phyloP scores from a whole-genome alignment of 2,113 vertebrate species.

The Cepphus grylle region DNA sequence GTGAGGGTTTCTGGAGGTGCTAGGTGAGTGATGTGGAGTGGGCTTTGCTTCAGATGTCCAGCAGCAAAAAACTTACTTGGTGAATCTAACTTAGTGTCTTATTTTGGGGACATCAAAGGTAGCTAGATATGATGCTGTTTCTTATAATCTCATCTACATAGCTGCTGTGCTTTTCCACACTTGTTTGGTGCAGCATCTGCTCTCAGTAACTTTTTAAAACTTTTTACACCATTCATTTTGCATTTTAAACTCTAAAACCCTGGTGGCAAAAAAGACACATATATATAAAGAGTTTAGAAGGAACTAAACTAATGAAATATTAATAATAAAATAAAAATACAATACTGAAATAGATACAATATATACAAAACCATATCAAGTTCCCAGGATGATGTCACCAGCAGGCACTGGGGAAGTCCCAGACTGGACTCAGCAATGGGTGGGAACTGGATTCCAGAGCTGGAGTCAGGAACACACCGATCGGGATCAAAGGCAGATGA shows the following conservation, averaged over 20 bases:
- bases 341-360: no score
- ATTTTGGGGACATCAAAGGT: neutral
- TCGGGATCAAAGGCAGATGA: no score
- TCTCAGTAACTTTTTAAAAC: neutral
- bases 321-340: no score
- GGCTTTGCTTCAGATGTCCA: neutral
- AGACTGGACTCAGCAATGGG: no score
- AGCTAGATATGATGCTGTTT: neutral
- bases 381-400: no score
- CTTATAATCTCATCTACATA: rapidly evolving
- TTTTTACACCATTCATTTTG: neutral
- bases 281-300: neutral
- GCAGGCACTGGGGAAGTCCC: no score
- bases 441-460: no score
- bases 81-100: neutral
- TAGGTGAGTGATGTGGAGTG: neutral
- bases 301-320: no score
- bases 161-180: neutral
- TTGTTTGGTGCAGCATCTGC: neutral
- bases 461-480: no score
- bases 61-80: neutral
- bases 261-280: neutral
- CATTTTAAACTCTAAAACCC: neutral
- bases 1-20: neutral
- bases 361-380: no score